Evolutionary conservation across 1,140 invertebrate species (phyloP), one percentile per base, ranked within the genome.

Genomic region (Heliconius melpomene): DNA sequence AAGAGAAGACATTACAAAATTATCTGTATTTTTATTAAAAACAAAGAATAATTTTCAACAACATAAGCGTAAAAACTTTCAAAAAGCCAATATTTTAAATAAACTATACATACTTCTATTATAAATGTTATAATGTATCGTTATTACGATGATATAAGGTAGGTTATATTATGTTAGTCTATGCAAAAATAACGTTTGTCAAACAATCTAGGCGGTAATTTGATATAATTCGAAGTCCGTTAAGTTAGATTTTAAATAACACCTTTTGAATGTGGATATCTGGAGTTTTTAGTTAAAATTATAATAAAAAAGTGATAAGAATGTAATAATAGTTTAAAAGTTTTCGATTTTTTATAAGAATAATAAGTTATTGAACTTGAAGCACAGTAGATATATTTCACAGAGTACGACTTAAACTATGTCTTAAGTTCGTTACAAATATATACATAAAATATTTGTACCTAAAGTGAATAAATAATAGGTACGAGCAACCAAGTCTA

Each of bases 261-360:
- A 84, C 82, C 83, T 87, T 88, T 88, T 85, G 88, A 91, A 88
- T 88, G 84, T 83, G 79, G 74, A 77, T 79, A 80, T 84, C 57
- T 66, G 57, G 11, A 66, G 11, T 8, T 66, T 57, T 57, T 29
- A 66, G 23, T 26, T 26, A 29, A 66, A 66, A 66, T 66, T 26
- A 66, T 66, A 66, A 66, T 66, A 60, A 9, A 66, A 66, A 66
- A 66, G 26, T 66, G 57, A 29, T 29, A 29, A 29, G 26, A 40
- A 46, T 46, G 40, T 46, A 1, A 46, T 46, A 46, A 46, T 46
- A 0, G 13, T 46, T 16, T 46, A 46, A 52, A 52, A 20, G 16
- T 20, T 20, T 18, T 52, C 2, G 0, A 3, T 16, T 52, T 52
- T 52, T 52, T 52, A 52, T 20, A 52, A 52, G 18, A 52, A 18